Percentiles rank a stretch among this genome's conserved stretches.
These are phyloP conservation scores for Aurelia aurita DNA, from an alignment of 30 jellyfish, hydroid and myxozoan genomes.

Conservation along the genomic window DNA sequence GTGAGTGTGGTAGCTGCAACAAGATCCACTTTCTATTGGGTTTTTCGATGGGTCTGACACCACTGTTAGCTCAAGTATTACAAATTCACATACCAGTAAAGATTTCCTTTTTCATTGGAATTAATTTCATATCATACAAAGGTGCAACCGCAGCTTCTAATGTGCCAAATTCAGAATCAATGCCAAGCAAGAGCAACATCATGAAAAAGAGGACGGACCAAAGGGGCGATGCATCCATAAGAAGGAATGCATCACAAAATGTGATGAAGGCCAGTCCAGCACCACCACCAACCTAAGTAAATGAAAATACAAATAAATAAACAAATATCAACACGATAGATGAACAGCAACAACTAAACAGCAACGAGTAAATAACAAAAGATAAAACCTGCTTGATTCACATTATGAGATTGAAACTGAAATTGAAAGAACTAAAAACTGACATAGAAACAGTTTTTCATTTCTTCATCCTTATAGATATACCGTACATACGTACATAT, in stretches of 20 bases:
- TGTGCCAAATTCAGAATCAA: conserved; percentile 96
- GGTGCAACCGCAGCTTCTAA: conserved; percentile 95
- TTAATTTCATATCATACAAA: conserved; percentile 80
- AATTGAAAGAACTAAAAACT: too few relatives aligned
- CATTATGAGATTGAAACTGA: too few relatives aligned
- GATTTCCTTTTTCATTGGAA: conserved; percentile 76
- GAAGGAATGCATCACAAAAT: conserved; percentile 85
- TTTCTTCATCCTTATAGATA: too few relatives aligned
- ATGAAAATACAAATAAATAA: neutral
- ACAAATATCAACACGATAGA: too few relatives aligned
- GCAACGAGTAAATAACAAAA: too few relatives aligned
- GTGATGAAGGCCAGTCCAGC: conserved; percentile 97
- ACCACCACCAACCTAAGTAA: conserved; percentile 88
- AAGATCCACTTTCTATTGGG: too few relatives aligned
- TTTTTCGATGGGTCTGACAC: too few relatives aligned
- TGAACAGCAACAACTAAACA: too few relatives aligned
- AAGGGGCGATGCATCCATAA: conserved; percentile 91
- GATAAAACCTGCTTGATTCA: too few relatives aligned
- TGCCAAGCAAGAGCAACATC: conserved; percentile 90
- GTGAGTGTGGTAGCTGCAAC: too few relatives aligned
- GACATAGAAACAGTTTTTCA: too few relatives aligned
- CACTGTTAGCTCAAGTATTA: neutral
- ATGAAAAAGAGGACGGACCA: conserved; percentile 89
- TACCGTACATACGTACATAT: too few relatives aligned
- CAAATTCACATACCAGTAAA: conserved; percentile 73